A percentile compares a stretch with the other conserved stretches of the same genome.
phyloP scores from a whole-genome alignment of 1,140 invertebrate genomes.

The Harlomillsia oculata region DNA sequence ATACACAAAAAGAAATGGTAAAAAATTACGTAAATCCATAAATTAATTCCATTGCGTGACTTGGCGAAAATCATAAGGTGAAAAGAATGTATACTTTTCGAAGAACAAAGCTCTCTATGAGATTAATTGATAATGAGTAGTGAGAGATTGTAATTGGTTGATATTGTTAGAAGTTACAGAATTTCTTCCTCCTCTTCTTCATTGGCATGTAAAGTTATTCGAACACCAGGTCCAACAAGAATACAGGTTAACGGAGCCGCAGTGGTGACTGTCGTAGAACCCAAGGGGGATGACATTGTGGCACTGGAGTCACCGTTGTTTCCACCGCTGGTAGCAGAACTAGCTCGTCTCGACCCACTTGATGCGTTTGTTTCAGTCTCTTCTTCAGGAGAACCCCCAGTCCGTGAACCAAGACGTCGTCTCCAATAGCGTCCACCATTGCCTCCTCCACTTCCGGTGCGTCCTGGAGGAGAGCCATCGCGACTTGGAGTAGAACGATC shows the following conservation, averaged over 20 bases:
- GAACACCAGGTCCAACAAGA: conserved; percentile 15
- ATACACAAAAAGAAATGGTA: too few relatives aligned
- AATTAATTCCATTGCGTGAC: too few relatives aligned
- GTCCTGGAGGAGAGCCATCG: conserved; percentile 19
- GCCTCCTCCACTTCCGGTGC: conserved; percentile 2
- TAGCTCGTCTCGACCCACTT: not conserved
- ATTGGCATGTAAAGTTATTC: conserved; percentile 16
- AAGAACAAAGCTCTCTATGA: too few relatives aligned
- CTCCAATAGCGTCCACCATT: conserved; percentile 4
- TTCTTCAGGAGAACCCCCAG: not conserved
- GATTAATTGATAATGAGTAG: too few relatives aligned
- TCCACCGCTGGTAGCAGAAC: not conserved
- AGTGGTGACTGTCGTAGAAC: not conserved
- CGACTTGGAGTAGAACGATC: conserved; percentile 28
- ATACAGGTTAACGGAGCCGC: conserved; percentile 7
- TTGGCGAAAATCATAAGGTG: too few relatives aligned
- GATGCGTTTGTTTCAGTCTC: not conserved
- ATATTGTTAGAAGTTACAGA: too few relatives aligned
- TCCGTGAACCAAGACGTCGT: not conserved
- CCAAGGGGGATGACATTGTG: not conserved
- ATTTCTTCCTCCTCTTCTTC: conserved; percentile 1
- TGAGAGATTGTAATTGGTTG: too few relatives aligned
- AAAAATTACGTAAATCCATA: too few relatives aligned
- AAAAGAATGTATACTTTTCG: too few relatives aligned
- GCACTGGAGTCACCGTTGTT: not conserved